phyloP scores from a whole-genome alignment of 2,113 vertebrate species.

The Tachysurus vachellii region DNA sequence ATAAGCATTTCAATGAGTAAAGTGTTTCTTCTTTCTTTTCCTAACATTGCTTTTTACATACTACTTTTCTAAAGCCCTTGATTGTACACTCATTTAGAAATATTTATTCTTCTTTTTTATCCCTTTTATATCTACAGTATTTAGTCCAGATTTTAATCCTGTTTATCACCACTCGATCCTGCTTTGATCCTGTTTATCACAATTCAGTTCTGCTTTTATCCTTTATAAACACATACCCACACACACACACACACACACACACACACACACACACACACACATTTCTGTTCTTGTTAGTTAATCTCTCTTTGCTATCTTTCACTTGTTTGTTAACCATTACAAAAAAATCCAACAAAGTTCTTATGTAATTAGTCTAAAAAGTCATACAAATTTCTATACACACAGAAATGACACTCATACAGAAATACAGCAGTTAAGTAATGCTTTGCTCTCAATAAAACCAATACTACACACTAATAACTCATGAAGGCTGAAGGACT shows the following conservation, averaged over 20 bases:
- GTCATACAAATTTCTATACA: neutral
- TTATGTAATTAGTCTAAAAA: neutral
- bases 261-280: neutral
- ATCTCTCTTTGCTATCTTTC: neutral
- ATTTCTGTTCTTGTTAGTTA: neutral
- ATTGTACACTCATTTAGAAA: neutral
- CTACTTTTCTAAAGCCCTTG: neutral
- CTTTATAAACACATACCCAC: neutral
- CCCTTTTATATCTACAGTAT: neutral
- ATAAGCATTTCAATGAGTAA: neutral
- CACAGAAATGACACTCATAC: neutral
- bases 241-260: too few species aligned
- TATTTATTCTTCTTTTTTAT: neutral
- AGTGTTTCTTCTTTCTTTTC: neutral
- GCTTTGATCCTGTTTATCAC: neutral
- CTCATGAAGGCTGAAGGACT: neutral
- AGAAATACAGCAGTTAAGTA: slow-evolving; percentile 4
- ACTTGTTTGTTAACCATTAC: neutral
- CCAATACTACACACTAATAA: neutral
- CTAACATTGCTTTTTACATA: neutral
- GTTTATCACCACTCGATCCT: neutral
- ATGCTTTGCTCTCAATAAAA: neutral
- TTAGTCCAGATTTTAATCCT: neutral
- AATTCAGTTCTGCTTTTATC: neutral
- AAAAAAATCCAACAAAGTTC: neutral